Evolutionary conservation across 2,797 vertebrate genomes (phyloP), one percentile per base, ranked within the genome.

Genomic region (Parauchenoglanis punctatus): DNA sequence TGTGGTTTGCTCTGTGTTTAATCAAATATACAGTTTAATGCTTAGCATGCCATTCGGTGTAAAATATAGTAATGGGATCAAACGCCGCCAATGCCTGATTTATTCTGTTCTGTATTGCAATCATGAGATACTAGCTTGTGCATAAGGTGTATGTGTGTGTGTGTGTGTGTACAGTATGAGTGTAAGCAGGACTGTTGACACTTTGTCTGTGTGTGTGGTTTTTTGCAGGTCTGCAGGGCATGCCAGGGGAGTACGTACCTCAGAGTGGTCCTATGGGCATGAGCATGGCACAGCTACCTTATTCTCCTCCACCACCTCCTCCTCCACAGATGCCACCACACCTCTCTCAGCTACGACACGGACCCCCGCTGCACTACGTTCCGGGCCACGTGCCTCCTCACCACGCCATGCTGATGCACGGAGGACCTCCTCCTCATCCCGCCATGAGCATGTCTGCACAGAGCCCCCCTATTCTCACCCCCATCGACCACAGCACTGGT

Each of bases 231-330:
- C 96, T 98, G 96, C 97, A 97, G 97, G 97, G 97, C 97, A 96
- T 97, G 96, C 96, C 97, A 94, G 97, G 97, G 97, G 98, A 98
- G 95, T 98, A 96, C 92, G 96, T 97, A 97, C 97, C 97, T 98
- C 98, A 99, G 97, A 97, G 97, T 95, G 97, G 97, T 98, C 98
- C 97, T 96, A 95, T 98, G 97, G 97, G 97, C 97, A 98, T 99
- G 96, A 97, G 97, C 97, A 98, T 98, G 98, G 97, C 97, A 95
- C 97, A 97, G 92, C 95, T 97, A 93, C 96, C 95, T 95, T 97
- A 96, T 96, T 95, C 96, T 97, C 96, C 95, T 88, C 84, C 84
- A 58, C 80, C 61, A 83, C 84, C 84, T 96, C 95, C 97, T 95
- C 97, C 96, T 96, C 81, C 81, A 83, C 97, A 98, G 97, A 97